Evolutionary conservation across 2,888 invertebrate species (phyloP), one percentile per base, ranked within the genome.

Genomic region (Cephus pygmeus): DNA sequence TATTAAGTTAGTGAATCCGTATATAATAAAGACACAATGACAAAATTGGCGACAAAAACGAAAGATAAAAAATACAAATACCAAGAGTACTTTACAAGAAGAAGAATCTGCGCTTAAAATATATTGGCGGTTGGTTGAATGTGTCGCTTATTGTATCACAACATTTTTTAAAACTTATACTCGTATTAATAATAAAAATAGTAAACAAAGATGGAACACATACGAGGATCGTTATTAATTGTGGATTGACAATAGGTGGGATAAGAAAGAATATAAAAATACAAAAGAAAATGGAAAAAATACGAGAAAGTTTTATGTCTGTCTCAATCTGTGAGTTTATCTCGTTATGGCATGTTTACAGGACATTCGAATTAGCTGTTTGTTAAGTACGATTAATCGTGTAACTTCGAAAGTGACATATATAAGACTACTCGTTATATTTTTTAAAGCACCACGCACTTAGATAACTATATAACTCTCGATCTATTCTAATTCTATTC

Each of bases 291-390:
- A 71, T n/a, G n/a, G 71, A 34, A 31, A 12, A 31, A 15, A 15
- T 15, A 31, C 71, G 31, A 33, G 71, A 69, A 69, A 71, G 40
- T 75, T 76, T 75, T 35, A 75, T 69, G 56, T 69, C 33, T 33
- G n/a, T 31, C 71, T 40, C 71, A 73, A 78, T 74, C 40, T 56
- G 76, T 79, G 56, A 69, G 69, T 75, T 77, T 77, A 77, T 78
- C 77, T 78, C 36, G 34, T 81, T 78, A 81, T 80, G 78, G 80
- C 80, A 75, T 80, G 77, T 81, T 78, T 81, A 79, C 76, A 81
- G 56, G 75, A 56, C 2, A 9, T 9, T 56, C 56, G 9, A 56
- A 2, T 56, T 23, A 23, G 40, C 23, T 40, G 15, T 31, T 71
- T 30, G 6, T 71, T 71, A 31, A 71, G 31, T 33, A 71, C 23